Percentiles rank a stretch among this genome's conserved stretches.
phyloP scores from a whole-genome alignment of 2,888 invertebrate species.

The Fragum fragum region DNA sequence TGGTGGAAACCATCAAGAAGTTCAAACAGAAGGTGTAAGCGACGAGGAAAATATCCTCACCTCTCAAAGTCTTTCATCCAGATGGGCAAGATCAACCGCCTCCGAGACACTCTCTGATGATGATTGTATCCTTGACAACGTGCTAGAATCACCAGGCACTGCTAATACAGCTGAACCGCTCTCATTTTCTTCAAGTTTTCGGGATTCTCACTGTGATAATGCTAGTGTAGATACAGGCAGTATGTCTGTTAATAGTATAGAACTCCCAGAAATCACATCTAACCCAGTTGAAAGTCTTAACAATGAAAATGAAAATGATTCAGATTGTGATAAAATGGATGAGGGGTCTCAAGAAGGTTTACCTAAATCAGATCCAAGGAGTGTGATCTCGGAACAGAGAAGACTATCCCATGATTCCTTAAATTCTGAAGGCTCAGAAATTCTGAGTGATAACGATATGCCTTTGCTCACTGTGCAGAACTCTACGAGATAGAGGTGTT shows the following conservation, averaged over 20 bases:
- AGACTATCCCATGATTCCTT: constrained; percentile 44
- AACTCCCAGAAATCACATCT: constrained; percentile 45
- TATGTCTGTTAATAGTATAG: constrained; percentile 57
- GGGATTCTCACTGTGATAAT: constrained; percentile 48
- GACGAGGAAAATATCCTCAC: constrained; percentile 63
- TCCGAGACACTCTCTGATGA: constrained; percentile 56
- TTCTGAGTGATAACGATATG: constrained; percentile 32
- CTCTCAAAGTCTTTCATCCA: constrained; percentile 49
- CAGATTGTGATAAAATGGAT: constrained; percentile 25
- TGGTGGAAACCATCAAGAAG: constrained; percentile 42
- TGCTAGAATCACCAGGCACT: neutral
- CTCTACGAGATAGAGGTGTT: too few relatives aligned
- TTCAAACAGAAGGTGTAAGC: constrained; percentile 29
- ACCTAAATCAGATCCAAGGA: constrained; percentile 51
- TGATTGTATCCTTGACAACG: constrained; percentile 43
- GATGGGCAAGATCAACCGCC: constrained; percentile 45
- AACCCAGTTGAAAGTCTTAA: constrained; percentile 4
- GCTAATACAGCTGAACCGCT: neutral
- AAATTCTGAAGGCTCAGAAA: constrained; percentile 51
- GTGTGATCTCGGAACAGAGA: constrained; percentile 44
- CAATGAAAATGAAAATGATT: constrained; percentile 32
- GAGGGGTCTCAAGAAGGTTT: constrained; percentile 41
- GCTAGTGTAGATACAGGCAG: constrained; percentile 62
- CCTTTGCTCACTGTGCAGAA: constrained; percentile 24
- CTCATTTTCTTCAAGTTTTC: constrained; percentile 23